Evolutionary conservation across 2,888 invertebrate genomes (phyloP).

Genomic region (Ctena decussata): DNA sequence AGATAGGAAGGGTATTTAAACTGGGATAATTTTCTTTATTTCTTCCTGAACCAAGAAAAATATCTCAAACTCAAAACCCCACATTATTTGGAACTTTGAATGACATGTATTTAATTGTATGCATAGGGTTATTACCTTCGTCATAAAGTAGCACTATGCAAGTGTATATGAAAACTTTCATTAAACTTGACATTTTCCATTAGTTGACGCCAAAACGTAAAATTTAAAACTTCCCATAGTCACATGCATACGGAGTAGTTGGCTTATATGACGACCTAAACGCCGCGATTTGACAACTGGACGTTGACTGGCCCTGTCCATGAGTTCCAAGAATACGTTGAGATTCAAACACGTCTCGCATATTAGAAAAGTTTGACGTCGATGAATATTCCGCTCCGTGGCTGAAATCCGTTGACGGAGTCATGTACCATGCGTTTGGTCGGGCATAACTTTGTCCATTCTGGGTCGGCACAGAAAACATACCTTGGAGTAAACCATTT

Average conservation of each 20-base stretch:
- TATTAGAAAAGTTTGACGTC: slow-evolving; percentile 70
- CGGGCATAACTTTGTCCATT: slow-evolving; percentile 72
- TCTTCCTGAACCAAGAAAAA: too few species aligned
- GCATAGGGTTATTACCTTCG: too few species aligned
- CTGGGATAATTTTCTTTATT: too few species aligned
- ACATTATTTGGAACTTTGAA: too few species aligned
- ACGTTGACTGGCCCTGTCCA: slow-evolving; percentile 66
- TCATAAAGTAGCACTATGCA: too few species aligned
- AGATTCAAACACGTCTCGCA: slow-evolving; percentile 79
- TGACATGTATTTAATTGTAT: too few species aligned
- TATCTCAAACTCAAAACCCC: too few species aligned
- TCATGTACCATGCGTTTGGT: slow-evolving; percentile 80
- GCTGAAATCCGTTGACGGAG: slow-evolving; percentile 71
- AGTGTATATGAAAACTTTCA: too few species aligned
- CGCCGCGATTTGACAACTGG: slow-evolving; percentile 83
- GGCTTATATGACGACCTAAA: slow-evolving; percentile 82
- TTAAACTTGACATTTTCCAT: too few species aligned
- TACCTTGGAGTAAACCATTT: slow-evolving; percentile 76
- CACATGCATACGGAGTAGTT: slow-evolving; percentile 78
- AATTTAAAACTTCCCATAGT: slow-evolving; percentile 65
- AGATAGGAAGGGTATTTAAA: too few species aligned
- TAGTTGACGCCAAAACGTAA: not conserved
- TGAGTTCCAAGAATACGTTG: slow-evolving; percentile 74
- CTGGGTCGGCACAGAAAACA: slow-evolving; percentile 77
- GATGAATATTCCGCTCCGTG: slow-evolving; percentile 72